Evolutionary conservation across 2,888 invertebrate genomes (phyloP).

Genomic region (Saturnia japonica): DNA sequence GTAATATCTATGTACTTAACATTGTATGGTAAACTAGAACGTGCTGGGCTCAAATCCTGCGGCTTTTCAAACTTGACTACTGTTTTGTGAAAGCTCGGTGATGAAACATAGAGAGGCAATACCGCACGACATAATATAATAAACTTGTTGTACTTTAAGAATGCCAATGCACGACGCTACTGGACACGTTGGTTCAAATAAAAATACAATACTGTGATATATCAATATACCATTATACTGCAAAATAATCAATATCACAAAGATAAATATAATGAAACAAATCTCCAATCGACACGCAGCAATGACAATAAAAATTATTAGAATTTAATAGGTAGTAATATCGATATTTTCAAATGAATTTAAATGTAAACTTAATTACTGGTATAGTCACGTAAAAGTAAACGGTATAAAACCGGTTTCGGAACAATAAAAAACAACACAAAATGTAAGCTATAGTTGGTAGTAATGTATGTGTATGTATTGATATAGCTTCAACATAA

Average conservation of each 20-base stretch:
- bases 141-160: too few relatives aligned
- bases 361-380: neutral
- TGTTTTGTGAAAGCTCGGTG: neutral
- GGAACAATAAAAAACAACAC: too few relatives aligned
- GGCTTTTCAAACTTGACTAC: neutral
- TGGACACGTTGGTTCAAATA: neutral
- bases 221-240: neutral
- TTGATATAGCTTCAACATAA: neutral
- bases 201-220: neutral
- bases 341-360: neutral
- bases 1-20: neutral
- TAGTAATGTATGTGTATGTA: too few relatives aligned
- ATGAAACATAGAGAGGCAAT: neutral
- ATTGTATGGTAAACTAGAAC: neutral
- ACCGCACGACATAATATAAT: too few relatives aligned
- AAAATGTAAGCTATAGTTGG: too few relatives aligned
- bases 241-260: neutral
- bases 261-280: neutral
- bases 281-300: neutral
- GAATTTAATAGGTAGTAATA: neutral
- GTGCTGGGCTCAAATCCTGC: neutral
- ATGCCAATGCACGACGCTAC: too few relatives aligned
- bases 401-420: too few relatives aligned
- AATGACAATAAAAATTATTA: neutral
- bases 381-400: too few relatives aligned